Base-by-base conservation (phyloP, 2,113 vertebrate species). In the Vulpes lagopus region DNA sequence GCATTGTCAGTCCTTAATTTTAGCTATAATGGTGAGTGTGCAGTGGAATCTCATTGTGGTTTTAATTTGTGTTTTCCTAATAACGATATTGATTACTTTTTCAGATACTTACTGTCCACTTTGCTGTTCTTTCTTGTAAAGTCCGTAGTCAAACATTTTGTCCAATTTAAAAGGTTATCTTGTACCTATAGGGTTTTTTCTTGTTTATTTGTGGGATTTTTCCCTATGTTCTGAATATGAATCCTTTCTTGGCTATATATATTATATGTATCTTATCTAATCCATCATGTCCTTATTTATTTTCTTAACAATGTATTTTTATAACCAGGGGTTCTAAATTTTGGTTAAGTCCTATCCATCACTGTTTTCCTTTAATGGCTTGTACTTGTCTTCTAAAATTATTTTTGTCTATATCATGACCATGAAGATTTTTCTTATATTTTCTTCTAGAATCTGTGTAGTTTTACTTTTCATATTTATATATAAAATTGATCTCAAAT, bases 11-110 rank as follows among this genome's bases (percentile, higher is more conserved):
- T 79, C 3, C 49, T 73, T 3, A 55, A 73, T 57, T 94, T 57
- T 64, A 71, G 43, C 3, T 32, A 30, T 60, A 32, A 0, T 60
- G 22, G 20, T 23, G 22, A 43, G 16, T 14, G 22, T 11, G 20
- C 22, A 38, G 35, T 51, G 8, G 2, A 91, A 82, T 97, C 27
- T 82, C 32, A 60, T 16, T 82, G 0, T 62, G 16, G 1, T 85
- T 95, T 95, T 90, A 64, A 51, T 76, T 92, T 82, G 59, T 92
- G n/a, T 82, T 86, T 96, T 60, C 22, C 27, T 80, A 73, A 30
- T n/a, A 87, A 51, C 51, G 20, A 30, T 32, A 43, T 38, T 64
- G 32, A 62, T 87, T 87, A 59, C 5, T 55, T 91, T 71, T 78
- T 82, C 35, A 88, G n/a, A 30, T 25, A 1, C 12, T 76, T 97